Conservation (phyloP, 2,113 vertebrate genomes). For the Zosterops japonicus region DNA sequence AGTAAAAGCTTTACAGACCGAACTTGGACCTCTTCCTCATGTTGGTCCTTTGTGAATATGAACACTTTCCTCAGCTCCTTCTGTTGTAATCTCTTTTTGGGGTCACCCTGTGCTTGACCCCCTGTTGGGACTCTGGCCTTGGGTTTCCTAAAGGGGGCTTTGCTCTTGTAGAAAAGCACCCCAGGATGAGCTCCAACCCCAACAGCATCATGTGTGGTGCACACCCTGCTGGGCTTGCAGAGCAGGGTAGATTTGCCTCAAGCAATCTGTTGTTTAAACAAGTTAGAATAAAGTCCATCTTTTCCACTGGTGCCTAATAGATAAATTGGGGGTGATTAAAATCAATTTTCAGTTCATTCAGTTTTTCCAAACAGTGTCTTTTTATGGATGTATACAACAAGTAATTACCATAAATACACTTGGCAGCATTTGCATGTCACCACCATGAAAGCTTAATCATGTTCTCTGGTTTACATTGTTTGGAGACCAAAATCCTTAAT, state of each 20-base stretch:
- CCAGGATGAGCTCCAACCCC: not conserved
- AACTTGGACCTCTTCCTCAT: not conserved
- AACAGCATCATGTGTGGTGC: accelerated
- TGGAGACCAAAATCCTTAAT: slow-evolving; percentile 1
- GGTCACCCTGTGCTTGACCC: not conserved
- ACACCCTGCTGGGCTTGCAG: accelerated
- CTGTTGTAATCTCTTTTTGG: not conserved
- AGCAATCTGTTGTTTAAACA: not conserved
- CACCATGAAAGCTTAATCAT: not conserved
- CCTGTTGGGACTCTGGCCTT: not conserved
- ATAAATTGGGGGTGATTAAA: slow-evolving; percentile 40
- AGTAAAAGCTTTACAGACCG: not conserved
- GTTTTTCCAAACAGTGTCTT: slow-evolving; percentile 14
- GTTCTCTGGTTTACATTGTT: slow-evolving; percentile 43
- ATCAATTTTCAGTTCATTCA: slow-evolving; percentile 4
- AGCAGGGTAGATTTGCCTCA: not conserved
- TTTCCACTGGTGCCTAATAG: slow-evolving; percentile 40
- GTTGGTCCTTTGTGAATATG: not conserved
- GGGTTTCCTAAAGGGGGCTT: not conserved
- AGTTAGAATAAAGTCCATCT: slow-evolving; percentile 33
- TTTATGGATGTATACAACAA: not conserved
- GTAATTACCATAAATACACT: slow-evolving; percentile 37
- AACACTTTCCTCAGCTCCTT: not conserved
- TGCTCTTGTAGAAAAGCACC: not conserved
- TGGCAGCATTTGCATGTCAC: slow-evolving; percentile 12